Evolutionary conservation across 2,888 invertebrate species (phyloP).

Genomic region (Orthosia cruda): DNA sequence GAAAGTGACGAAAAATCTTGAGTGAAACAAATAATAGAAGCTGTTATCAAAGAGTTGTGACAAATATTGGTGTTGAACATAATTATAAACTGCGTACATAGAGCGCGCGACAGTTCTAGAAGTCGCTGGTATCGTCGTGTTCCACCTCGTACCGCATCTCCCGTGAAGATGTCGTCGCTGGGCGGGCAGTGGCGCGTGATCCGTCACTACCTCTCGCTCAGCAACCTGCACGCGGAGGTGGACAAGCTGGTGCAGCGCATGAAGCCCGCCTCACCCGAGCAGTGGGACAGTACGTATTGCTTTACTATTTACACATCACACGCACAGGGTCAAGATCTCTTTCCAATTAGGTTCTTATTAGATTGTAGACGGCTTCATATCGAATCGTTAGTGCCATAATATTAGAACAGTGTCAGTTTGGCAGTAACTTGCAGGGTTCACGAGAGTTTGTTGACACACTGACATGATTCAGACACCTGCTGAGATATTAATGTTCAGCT

Average conservation of each 20-base stretch:
- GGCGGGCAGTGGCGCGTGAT: constrained; percentile 88
- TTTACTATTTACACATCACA: not conserved
- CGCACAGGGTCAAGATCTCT: not conserved
- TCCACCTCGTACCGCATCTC: not conserved
- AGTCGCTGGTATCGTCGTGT: constrained; percentile 24
- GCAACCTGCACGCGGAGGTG: constrained; percentile 83
- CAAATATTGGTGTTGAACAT: constrained; percentile 17
- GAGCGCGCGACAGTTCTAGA: constrained; percentile 45
- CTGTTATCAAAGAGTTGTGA: not conserved
- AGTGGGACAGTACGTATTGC: constrained; percentile 87
- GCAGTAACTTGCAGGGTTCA: not conserved
- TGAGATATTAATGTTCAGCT: constrained; percentile 17
- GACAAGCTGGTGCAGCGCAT: constrained; percentile 86
- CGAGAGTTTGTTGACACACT: not conserved
- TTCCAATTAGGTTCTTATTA: not conserved
- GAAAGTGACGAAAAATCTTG: constrained; percentile 12
- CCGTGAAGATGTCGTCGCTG: constrained; percentile 81
- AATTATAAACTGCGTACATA: constrained; percentile 6
- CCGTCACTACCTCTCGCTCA: constrained; percentile 85
- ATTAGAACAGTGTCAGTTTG: not conserved
- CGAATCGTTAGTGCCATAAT: not conserved
- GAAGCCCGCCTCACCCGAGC: constrained; percentile 83
- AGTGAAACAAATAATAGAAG: constrained; percentile 17
- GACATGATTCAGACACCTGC: not conserved
- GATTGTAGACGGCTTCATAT: not conserved